These are phyloP conservation scores for Dendrolimus punctatus DNA, from an alignment of 1,140 invertebrate species.

Conservation along the genomic window DNA sequence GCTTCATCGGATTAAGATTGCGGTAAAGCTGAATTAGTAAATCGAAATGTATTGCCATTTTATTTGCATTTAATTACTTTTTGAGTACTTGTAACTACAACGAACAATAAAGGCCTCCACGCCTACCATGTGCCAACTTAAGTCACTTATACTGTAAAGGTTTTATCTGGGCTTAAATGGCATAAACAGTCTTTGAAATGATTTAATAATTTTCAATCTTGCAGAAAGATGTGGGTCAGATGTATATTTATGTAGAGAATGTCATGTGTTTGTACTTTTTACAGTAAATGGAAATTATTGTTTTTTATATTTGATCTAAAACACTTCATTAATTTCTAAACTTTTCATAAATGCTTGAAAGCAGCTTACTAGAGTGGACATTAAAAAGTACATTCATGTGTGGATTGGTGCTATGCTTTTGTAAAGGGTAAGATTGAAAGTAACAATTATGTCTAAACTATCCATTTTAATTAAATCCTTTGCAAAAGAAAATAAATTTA, in stretches of 20 bases:
- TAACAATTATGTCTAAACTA: no score
- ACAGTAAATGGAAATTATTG: conserved; percentile 11
- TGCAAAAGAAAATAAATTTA: no score
- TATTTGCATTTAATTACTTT: conserved; percentile 61
- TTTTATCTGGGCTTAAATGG: no score
- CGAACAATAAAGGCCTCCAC: conserved; percentile 39
- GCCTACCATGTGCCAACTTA: conserved; percentile 46
- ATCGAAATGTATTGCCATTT: conserved; percentile 62
- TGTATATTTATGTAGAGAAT: background rate
- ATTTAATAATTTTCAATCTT: no score
- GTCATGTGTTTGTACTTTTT: conserved; percentile 33
- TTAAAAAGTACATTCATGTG: conserved; percentile 38
- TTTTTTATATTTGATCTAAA: no score
- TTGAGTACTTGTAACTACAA: conserved; percentile 49
- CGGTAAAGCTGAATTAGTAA: conserved; percentile 27
- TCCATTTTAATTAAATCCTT: no score
- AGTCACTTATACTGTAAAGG: background rate
- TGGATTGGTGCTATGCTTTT: conserved; percentile 49
- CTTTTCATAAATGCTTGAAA: no score
- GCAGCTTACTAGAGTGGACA: no score
- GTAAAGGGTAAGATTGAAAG: conserved; percentile 17
- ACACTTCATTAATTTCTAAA: no score
- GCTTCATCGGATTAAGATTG: conserved; percentile 27
- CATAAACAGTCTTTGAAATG: no score
- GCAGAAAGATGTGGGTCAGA: no score